Base-by-base conservation (phyloP, 2,888 invertebrate genomes). In the Helleia helle region DNA sequence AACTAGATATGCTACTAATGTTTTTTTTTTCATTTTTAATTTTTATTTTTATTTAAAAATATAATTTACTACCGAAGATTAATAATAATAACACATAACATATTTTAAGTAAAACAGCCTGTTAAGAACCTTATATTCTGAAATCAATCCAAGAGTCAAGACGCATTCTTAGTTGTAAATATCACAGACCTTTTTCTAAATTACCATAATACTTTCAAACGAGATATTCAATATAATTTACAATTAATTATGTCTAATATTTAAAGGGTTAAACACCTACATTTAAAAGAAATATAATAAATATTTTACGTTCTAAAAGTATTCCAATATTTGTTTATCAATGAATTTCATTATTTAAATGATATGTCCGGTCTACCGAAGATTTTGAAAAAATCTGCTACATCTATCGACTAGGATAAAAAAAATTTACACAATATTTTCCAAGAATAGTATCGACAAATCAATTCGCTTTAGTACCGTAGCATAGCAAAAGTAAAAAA, bases 171-270 rank as follows among this genome's bases (percentile, higher is more conserved):
- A 79, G 67, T 64, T 66, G 62, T 67, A 54, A 67, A 70, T 81
- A 81, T 81, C 81, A 83, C 81, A 81, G 81, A 71, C 75, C 70
- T 71, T 75, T 74, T 67, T 64, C 71, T 79, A 73, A 69, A 70
- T 58, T 71, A 76, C 62, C 69, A 71, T 79, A 80, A 81, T 80
- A 80, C 77, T 77, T 77, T 69, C 54, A 56, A 68, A 69, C 64
- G 57, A 65, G 67, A 48, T 49, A 44, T 44, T 41, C 49, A 46
- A 48, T 48, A 52, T 48, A 51, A 49, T 44, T 44, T 47, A 52
- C 45, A 45, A 50, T 42, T 51, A 47, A 50, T 47, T n/a, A n/a
- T n/a, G 48, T 50, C 52, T 55, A 52, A 53, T 51, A 55, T 54
- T 61, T 55, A 57, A 55, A 59, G 52, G 56, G 65, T 65, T 63